Percentiles rank a stretch among this genome's conserved stretches.
phyloP scores from a whole-genome alignment of 1,140 invertebrate genomes.

The Lepidostoma basale region DNA sequence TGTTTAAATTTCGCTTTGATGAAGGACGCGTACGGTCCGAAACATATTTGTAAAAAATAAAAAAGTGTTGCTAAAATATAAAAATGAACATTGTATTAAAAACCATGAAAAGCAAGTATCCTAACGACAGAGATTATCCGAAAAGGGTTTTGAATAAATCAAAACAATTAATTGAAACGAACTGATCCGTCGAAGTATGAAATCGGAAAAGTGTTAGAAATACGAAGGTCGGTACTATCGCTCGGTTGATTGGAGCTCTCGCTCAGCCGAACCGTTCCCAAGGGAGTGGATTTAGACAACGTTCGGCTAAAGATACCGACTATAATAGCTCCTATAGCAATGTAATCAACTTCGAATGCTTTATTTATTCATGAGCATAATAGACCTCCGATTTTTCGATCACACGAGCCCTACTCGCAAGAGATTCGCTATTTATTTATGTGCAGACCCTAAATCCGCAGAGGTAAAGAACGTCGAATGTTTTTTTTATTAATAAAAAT shows the following conservation, averaged over 20 bases:
- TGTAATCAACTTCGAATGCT: constrained; percentile 12
- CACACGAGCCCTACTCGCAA: not conserved
- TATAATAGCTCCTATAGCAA: constrained; percentile 2
- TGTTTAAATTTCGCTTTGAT: too few species aligned
- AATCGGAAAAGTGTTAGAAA: constrained; percentile 5
- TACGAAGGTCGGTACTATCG: not conserved
- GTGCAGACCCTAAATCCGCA: not conserved
- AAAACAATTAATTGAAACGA: too few species aligned
- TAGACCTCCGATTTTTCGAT: constrained; percentile 13
- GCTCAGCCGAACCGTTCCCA: not conserved
- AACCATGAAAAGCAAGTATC: too few species aligned
- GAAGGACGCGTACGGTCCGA: too few species aligned
- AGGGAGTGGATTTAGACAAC: not conserved
- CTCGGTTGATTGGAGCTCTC: not conserved
- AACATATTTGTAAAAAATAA: too few species aligned
- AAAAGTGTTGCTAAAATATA: too few species aligned
- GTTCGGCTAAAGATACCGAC: constrained; percentile 2
- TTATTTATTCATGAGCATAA: constrained; percentile 18
- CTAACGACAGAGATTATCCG: too few species aligned
- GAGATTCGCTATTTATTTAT: not conserved
- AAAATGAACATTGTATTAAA: too few species aligned
- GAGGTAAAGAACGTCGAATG: too few species aligned
- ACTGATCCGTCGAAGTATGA: not conserved
- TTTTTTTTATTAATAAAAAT: too few species aligned
- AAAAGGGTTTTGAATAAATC: too few species aligned